Evolutionary conservation across 2,113 vertebrate genomes (phyloP).

Genomic region (Phalacrocorax brasilianus): DNA sequence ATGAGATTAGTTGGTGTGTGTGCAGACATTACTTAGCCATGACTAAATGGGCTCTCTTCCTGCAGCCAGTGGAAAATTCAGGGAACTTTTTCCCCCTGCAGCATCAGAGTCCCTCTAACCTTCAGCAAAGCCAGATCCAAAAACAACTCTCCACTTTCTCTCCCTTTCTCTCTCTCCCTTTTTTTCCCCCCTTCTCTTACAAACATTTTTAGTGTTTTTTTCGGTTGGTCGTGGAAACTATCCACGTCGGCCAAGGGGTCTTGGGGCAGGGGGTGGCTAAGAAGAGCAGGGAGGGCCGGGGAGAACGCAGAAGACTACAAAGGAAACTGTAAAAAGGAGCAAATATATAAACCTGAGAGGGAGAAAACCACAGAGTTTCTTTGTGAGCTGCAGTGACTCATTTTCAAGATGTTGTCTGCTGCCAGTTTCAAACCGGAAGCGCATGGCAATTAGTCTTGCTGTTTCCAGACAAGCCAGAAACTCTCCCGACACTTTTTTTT

Average conservation of each 20-base stretch:
- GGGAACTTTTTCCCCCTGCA: slow-evolving; percentile 81
- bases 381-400: slow-evolving; percentile 97
- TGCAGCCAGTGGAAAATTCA: slow-evolving; percentile 91
- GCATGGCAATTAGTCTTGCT: slow-evolving; percentile 97
- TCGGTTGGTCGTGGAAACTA: not conserved
- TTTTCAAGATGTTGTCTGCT: slow-evolving; percentile 99
- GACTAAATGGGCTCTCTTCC: slow-evolving; percentile 95
- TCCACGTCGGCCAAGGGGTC: slow-evolving; percentile 17
- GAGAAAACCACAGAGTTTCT: slow-evolving; percentile 91
- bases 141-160: slow-evolving; percentile 74
- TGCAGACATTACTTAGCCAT: slow-evolving; percentile 96
- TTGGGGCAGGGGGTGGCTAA: not conserved
- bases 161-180: slow-evolving; percentile 35
- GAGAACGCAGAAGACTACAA: slow-evolving; percentile 72
- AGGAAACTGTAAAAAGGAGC: slow-evolving; percentile 78
- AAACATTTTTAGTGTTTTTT: slow-evolving; percentile 22
- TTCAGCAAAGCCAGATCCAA: slow-evolving; percentile 78
- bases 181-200: not conserved
- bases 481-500: slow-evolving; percentile 77
- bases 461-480: slow-evolving; percentile 96
- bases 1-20: slow-evolving; percentile 96
- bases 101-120: slow-evolving; percentile 81
- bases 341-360: slow-evolving; percentile 81
- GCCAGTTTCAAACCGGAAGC: slow-evolving; percentile 99
- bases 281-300: not conserved